Base-by-base conservation (phyloP, 2,888 invertebrate genomes). In the Augiades crinisus region DNA sequence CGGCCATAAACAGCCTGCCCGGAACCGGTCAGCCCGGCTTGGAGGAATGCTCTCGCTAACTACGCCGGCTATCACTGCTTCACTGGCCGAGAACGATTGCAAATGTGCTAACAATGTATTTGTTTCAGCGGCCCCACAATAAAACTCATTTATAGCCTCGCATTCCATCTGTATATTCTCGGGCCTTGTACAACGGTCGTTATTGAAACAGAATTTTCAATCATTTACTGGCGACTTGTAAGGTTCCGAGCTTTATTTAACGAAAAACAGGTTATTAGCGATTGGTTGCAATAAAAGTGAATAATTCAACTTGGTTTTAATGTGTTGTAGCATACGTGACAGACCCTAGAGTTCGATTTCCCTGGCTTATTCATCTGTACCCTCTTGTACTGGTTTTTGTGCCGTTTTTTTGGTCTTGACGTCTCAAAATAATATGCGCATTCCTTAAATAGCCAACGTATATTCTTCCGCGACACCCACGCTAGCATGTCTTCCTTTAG, bases 21-120 rank as follows among this genome's bases (percentile, higher is more conserved):
- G 73, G 72, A 65, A 88, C 88, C 88, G 86, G 88, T 87, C 82
- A 65, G 73, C 70, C 78, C 70, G 73, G 76, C 78, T 70, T 64
- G 53, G 64, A 70, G 84, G 87, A 84, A 85, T 85, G 83, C 77
- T 83, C 81, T 79, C 75, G 74, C 78, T 80, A 75, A 77, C 79
- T 75, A 72, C 72, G 60, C 65, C 61, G 63, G 64, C 72, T 73
- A 75, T 72, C 74, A 70, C 66, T 64, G 68, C 64, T 60, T 53
- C 61, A 54, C 64, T 61, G 67, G 60, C 59, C 51, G 63, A 66
- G 63, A 66, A 63, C 72, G 68, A 74, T 75, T 74, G 80, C 78
- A 72, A 78, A 75, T 75, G 71, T 68, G 67, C 72, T 70, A 74
- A 81, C 76, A 81, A 81, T 79, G 75, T 73, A 72, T 76, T 75